Base-by-base conservation (phyloP, 2,888 invertebrate species). In the Anodontia alba region DNA sequence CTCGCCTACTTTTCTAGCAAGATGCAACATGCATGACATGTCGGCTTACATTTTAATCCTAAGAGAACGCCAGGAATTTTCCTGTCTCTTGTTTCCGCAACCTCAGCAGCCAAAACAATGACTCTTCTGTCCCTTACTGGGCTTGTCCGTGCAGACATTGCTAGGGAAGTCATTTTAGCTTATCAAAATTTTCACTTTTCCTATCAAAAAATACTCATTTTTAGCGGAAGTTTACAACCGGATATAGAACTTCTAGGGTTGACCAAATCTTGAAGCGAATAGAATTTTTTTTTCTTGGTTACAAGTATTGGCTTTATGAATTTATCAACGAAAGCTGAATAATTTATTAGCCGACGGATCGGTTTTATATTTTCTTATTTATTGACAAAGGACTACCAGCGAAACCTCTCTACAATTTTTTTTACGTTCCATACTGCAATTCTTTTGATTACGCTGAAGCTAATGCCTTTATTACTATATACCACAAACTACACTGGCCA, bases 1-100 rank as follows among this genome's bases (percentile, higher is more conserved):
- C 46, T 17, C 46, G 17, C 46, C 46, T 17, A 46, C 20, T 20
- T 12, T 20, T 46, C n/a, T 46, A 20, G 20, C 46, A 46, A 20
- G 46, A 46, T 46, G 42, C 8, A 15, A 42, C 42, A 42, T 42
- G 42, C 15, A 17, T n/a, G 26, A 54, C 54, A 26, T 54, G 54
- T 54, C 26, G 5, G n/a, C 81, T 82, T 80, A 93, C 93, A 91
- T 89, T 91, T 88, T 29, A 93, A 79, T 31, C 88, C 82, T 17
- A 92, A 76, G 54, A 93, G 81, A 23, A 92, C 72, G n/a, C 76
- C 67, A 8, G 93, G 93, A 17, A 93, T 88, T 73, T 89, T 88
- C 77, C 91, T 87, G 72, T 93, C 92, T 66, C 86, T 86, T 0
- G 90, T 90, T 72, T 92, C 91, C 15, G 91, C 90, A 36, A 93